Conservation (phyloP, 2,797 vertebrate genomes). For the Lacerta viridis region DNA sequence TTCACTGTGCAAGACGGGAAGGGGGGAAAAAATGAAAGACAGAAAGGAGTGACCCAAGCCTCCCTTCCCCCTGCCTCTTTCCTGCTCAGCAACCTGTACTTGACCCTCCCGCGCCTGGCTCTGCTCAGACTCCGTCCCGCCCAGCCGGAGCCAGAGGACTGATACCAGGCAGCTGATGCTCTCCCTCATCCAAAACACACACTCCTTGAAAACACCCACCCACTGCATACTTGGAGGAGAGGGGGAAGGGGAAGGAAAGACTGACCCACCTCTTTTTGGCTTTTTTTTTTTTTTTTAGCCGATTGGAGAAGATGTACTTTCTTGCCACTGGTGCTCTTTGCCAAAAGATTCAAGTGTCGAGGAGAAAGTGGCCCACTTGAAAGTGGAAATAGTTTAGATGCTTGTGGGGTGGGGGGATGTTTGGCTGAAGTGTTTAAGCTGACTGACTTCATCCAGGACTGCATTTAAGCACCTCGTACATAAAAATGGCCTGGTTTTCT, state of each 20-base stretch:
- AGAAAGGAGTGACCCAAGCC: conserved; percentile 77
- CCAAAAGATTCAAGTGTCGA: conserved; percentile 55
- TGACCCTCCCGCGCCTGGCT: conserved; percentile 84
- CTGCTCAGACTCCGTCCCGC: conserved; percentile 76
- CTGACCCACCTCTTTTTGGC: conserved; percentile 52
- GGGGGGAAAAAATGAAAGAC: conserved; percentile 21
- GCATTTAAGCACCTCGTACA: conserved; percentile 10
- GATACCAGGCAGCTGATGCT: conserved; percentile 78
- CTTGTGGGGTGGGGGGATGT: conserved; percentile 37
- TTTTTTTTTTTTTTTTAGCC: conserved; percentile 15
- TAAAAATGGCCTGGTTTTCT: conserved; percentile 21
- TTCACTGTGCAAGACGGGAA: conserved; percentile 51
- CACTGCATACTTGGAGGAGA: conserved; percentile 52
- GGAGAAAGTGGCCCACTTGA: conserved; percentile 55
- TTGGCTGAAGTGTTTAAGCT: conserved; percentile 24
- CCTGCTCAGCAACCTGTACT: conserved; percentile 82
- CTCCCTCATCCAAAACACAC: conserved; percentile 77
- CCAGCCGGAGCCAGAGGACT: conserved; percentile 77
- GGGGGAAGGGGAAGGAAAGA: conserved; percentile 1
- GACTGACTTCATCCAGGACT: conserved; percentile 14
- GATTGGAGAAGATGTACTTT: conserved; percentile 40
- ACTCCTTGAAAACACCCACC: conserved; percentile 71
- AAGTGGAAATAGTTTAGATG: conserved; percentile 61
- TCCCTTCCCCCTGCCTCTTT: conserved; percentile 79
- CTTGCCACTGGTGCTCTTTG: conserved; percentile 56